Conservation (phyloP, 2,113 vertebrate genomes). For the Garra rufa region DNA sequence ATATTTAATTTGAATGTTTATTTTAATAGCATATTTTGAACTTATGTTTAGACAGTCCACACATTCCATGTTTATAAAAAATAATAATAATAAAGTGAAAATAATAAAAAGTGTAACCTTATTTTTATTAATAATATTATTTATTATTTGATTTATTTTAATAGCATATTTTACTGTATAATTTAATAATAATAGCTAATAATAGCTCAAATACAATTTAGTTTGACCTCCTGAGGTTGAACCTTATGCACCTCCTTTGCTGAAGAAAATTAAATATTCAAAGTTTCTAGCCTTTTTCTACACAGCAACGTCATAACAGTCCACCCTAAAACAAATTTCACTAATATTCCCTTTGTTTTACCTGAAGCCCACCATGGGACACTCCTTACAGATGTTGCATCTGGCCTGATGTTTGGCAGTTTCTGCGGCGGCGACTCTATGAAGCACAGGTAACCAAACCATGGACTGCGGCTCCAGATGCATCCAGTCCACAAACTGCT, state of each 20-base stretch:
- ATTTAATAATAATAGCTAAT: background rate
- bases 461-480: constrained; percentile 86
- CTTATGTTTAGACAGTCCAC: no score
- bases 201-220: background rate
- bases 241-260: background rate
- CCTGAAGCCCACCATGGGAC: constrained; percentile 89
- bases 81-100: no score
- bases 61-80: no score
- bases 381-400: constrained; percentile 90
- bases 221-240: background rate
- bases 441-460: constrained; percentile 87
- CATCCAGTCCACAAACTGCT: constrained; percentile 90
- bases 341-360: constrained; percentile 56
- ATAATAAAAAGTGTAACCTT: background rate
- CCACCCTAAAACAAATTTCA: background rate
- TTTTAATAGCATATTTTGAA: no score
- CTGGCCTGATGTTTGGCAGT: constrained; percentile 88
- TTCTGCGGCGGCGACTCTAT: constrained; percentile 85
- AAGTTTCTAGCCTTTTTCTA: background rate
- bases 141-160: background rate
- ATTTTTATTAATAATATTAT: background rate
- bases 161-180: background rate
- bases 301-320: background rate
- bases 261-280: background rate
- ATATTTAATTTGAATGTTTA: no score